Base-by-base conservation (phyloP, 2,888 invertebrate species). In the Cactoblastis cactorum region DNA sequence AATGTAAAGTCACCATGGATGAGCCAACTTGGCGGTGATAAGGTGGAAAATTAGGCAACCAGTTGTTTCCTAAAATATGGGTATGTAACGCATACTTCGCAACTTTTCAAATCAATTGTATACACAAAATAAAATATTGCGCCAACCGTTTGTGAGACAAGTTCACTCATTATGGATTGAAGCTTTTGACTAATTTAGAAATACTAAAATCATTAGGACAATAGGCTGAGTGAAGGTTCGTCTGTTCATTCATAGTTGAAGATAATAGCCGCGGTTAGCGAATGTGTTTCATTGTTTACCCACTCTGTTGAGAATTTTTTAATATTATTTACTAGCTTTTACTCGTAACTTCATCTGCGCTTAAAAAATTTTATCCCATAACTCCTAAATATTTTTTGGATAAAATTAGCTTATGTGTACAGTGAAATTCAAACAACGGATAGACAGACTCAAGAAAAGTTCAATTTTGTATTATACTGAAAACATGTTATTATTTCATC, bases 121-220 rank as follows among this genome's bases (percentile, higher is more conserved):
- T 34, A 19, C 33, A 22, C 17, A 34, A 41, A 41, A 38, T 38
- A 35, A 41, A 47, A 43, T 33, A 49, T 49, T 49, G 22, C 41
- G 33, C 4, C 33, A 33, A 34, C 18, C 22, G 8, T 4, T 6
- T 38, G 38, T 14, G 32, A 39, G 39, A 34, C 49, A 17, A 37
- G 47, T 41, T 33, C 22, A 15, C 49, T 49, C 33, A 49, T 49
- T 49, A 49, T 14, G 49, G 28, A 34, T 43, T 11, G 28, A 15
- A 47, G 39, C 32, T 41, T 49, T 49, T 19, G 19, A 49, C 49
- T 41, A 41, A 41, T 49, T 49, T 33, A 18, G 49, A 49, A 41
- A 49, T 33, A 33, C 17, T 39, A 28, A 14, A 43, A 32, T 3
- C 43, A 32, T 43, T 43, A 43, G n/a, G 6, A 19, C 12, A 37